phyloP scores from a whole-genome alignment of 2,113 vertebrate species.

The Anseranas semipalmata region DNA sequence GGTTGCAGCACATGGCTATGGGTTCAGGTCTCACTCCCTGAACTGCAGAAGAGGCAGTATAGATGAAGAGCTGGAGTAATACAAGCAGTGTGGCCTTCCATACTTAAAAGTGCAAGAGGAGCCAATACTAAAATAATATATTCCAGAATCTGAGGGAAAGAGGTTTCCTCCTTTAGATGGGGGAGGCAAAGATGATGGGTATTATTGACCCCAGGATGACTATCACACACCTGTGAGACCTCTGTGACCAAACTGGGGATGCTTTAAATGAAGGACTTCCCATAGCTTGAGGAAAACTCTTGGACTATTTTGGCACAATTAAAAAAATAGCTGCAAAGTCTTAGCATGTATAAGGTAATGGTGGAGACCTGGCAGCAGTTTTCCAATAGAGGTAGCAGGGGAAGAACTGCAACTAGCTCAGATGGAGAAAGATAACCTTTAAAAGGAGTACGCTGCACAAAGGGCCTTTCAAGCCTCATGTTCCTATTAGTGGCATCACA shows the following conservation, averaged over 20 bases:
- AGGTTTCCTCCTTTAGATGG: neutral
- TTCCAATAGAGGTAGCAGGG: neutral
- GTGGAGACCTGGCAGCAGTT: neutral
- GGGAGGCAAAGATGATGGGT: neutral
- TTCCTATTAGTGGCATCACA: neutral
- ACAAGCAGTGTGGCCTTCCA: neutral
- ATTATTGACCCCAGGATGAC: neutral
- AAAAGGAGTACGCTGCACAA: neutral
- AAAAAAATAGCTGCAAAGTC: neutral
- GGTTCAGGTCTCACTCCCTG: neutral
- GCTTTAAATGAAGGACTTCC: neutral
- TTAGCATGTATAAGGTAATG: neutral
- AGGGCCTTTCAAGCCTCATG: neutral
- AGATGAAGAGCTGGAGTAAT: neutral
- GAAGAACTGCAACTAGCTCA: neutral
- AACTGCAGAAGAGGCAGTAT: neutral
- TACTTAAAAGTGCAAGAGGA: neutral
- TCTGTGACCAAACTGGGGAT: neutral
- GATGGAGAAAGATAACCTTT: neutral
- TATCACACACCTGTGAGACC: neutral
- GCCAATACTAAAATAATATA: neutral
- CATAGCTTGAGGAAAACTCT: neutral
- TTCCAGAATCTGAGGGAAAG: neutral
- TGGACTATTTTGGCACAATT: neutral
- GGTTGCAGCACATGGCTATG: neutral